Evolutionary conservation across 2,113 vertebrate species (phyloP).

Genomic region (Entelurus aequoreus): DNA sequence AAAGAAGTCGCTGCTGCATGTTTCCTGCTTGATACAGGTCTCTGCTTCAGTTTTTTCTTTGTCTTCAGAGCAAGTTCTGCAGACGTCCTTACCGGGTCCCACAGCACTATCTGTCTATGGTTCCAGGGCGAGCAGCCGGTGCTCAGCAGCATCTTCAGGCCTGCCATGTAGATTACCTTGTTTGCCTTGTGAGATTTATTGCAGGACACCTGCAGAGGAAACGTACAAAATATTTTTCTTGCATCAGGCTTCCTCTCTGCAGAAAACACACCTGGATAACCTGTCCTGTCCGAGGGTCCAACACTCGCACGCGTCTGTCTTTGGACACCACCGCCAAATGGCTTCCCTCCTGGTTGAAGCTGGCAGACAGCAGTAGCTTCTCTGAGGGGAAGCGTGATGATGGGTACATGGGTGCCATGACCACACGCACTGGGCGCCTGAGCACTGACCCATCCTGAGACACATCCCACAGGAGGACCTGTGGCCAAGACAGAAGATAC

Average conservation of each 20-base stretch:
- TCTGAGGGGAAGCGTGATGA: constrained; percentile 66
- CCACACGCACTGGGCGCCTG: constrained; percentile 70
- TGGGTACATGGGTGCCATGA: constrained; percentile 61
- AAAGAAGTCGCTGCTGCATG: background rate
- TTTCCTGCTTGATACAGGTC: background rate
- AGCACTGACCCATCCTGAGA: constrained; percentile 60
- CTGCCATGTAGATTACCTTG: constrained; percentile 85
- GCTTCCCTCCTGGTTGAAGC: constrained; percentile 87
- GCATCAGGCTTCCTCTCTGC: too few relatives aligned
- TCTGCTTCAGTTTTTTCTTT: background rate
- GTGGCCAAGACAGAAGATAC: background rate
- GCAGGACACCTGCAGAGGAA: constrained; percentile 72
- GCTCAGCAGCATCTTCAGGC: constrained; percentile 82
- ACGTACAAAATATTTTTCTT: background rate
- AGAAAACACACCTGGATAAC: constrained; percentile 74
- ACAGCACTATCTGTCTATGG: constrained; percentile 86
- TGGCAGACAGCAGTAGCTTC: constrained; percentile 82
- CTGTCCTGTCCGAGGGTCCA: constrained; percentile 78
- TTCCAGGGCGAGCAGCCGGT: constrained; percentile 89
- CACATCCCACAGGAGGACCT: constrained; percentile 66
- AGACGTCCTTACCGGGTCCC: constrained; percentile 78
- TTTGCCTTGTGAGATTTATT: constrained; percentile 74
- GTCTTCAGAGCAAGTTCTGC: background rate
- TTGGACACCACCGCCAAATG: constrained; percentile 83
- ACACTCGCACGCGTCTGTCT: constrained; percentile 81